Evolutionary conservation across 2,888 invertebrate species (phyloP).

Genomic region (Scaptomyza parva): DNA sequence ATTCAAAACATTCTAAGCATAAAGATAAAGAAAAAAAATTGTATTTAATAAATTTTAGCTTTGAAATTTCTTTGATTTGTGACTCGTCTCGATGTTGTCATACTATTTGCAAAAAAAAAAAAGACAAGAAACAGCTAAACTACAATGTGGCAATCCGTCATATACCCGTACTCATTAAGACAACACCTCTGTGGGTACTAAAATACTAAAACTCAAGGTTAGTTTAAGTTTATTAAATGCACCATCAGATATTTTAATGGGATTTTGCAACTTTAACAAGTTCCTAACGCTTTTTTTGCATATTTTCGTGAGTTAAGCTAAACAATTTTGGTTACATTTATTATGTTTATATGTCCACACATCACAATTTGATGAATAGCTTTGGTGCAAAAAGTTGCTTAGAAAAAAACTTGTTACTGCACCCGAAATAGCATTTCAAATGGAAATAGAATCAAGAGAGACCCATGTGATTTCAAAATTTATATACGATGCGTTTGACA

Average conservation of each 20-base stretch:
- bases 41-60: too few relatives aligned
- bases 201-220: conserved; percentile 50
- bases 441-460: conserved; percentile 16
- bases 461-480: conserved; percentile 18
- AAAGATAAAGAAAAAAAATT: too few relatives aligned
- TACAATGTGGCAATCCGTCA: conserved; percentile 37
- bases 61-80: not conserved
- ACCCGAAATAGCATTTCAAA: conserved; percentile 8
- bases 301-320: conserved; percentile 31
- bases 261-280: conserved; percentile 38
- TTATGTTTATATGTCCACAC: conserved; percentile 34
- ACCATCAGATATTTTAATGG: conserved; percentile 25
- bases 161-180: conserved; percentile 49
- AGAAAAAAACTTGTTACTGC: conserved; percentile 21
- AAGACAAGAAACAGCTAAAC: conserved; percentile 1
- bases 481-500: conserved; percentile 35
- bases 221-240: conserved; percentile 37
- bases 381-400: conserved; percentile 36
- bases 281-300: conserved; percentile 54
- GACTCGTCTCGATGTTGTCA: conserved; percentile 17
- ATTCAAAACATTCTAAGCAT: not conserved
- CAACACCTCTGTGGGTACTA: conserved; percentile 4
- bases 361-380: conserved; percentile 32
- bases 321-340: not conserved
- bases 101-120: not conserved